phyloP scores from a whole-genome alignment of 2,113 vertebrate species.

The Pagrus major region DNA sequence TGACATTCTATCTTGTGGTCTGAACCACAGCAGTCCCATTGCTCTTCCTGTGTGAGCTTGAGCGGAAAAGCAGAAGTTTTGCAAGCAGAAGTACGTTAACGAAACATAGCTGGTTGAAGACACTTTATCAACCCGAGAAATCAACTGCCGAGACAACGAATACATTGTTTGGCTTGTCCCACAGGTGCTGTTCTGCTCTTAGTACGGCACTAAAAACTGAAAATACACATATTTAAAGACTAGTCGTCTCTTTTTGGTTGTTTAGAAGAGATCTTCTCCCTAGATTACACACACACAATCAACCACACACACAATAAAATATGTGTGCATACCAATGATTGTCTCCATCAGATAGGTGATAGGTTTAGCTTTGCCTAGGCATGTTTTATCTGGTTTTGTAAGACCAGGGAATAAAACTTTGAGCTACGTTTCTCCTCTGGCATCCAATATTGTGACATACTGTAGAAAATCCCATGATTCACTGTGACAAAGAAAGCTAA shows the following conservation, averaged over 20 bases:
- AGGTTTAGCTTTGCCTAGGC: neutral
- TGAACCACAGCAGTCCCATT: conserved; percentile 3
- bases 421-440: conserved; percentile 6
- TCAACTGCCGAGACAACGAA: neutral
- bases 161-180: neutral
- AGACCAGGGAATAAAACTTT: neutral
- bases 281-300: neutral
- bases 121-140: neutral
- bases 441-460: conserved; percentile 4
- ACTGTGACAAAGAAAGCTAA: neutral
- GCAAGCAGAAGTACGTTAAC: conserved; percentile 22
- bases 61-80: conserved; percentile 55
- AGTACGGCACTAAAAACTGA: neutral
- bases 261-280: neutral
- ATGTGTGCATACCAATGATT: neutral
- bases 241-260: neutral
- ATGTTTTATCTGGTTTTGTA: conserved; percentile 10
- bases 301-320: neutral
- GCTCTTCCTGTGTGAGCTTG: conserved; percentile 35
- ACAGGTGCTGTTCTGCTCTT: neutral
- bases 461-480: conserved; percentile 7
- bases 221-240: neutral
- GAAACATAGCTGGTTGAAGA: neutral
- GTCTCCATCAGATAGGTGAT: neutral
- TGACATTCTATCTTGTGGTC: accelerated